These are phyloP conservation scores for Drosophila ananassae DNA, from an alignment of 1,140 invertebrate genomes.

Conservation along the genomic window DNA sequence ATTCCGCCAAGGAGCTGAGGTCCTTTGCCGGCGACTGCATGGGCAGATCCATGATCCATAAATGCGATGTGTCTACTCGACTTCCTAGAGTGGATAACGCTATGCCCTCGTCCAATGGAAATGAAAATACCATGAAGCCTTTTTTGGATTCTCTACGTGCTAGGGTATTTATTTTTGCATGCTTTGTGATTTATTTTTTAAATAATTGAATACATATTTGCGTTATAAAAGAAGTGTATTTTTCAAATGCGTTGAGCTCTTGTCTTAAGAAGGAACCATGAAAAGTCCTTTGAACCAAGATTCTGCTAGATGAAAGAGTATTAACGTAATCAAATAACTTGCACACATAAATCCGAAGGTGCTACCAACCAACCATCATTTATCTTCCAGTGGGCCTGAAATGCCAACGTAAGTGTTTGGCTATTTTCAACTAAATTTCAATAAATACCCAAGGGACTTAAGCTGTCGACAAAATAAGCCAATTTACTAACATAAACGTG, in stretches of 20 bases:
- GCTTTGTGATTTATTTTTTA: background rate
- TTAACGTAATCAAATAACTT: slow-evolving; percentile 4
- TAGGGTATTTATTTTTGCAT: background rate
- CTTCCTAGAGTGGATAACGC: slow-evolving; percentile 56
- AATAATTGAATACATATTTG: background rate
- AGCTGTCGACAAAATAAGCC: slow-evolving; percentile 79
- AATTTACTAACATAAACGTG: slow-evolving; percentile 58
- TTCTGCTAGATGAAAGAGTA: background rate
- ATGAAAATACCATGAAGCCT: background rate
- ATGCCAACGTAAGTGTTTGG: slow-evolving; percentile 72
- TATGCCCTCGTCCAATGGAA: slow-evolving; percentile 33
- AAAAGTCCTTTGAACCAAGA: background rate
- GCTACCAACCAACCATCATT: slow-evolving; percentile 7
- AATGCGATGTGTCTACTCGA: slow-evolving; percentile 39
- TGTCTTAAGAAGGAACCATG: background rate
- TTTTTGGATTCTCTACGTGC: background rate
- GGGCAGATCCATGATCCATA: slow-evolving; percentile 44
- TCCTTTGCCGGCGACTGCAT: slow-evolving; percentile 70
- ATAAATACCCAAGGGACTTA: slow-evolving; percentile 74
- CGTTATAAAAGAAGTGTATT: background rate
- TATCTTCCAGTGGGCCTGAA: slow-evolving; percentile 35
- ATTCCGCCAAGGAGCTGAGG: slow-evolving; percentile 59
- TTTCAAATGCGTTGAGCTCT: background rate
- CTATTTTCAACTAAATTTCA: slow-evolving; percentile 77
- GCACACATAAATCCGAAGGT: background rate